A percentile compares a stretch with the other conserved stretches of the same genome.
phyloP scores from a whole-genome alignment of 2,888 invertebrate genomes.

The Junonia oenone region DNA sequence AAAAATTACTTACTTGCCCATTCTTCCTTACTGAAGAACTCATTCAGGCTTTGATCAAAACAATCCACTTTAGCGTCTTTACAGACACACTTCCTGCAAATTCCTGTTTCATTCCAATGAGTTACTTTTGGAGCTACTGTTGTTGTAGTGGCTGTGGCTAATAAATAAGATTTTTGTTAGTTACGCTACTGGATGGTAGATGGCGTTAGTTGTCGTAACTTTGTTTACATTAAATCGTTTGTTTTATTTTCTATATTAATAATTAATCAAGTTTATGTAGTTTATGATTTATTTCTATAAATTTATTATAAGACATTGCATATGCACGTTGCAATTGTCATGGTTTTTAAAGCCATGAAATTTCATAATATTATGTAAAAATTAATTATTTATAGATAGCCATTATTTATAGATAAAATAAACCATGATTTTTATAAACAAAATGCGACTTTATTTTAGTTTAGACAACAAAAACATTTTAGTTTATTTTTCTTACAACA shows the following conservation, averaged over 20 bases:
- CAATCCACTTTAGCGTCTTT: conserved; percentile 75
- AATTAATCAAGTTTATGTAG: neutral
- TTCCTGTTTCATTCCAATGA: conserved; percentile 45
- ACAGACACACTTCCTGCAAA: conserved; percentile 79
- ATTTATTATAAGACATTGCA: no score
- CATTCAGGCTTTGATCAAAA: conserved; percentile 60
- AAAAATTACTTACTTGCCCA: conserved; percentile 81
- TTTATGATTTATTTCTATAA: no score
- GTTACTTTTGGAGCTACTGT: conserved; percentile 29
- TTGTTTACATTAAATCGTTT: neutral
- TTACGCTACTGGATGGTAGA: conserved; percentile 41
- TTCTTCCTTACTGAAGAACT: conserved; percentile 73
- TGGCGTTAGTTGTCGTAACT: conserved; percentile 32
- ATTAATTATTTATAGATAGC: no score
- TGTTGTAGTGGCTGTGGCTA: conserved; percentile 35
- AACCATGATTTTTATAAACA: no score
- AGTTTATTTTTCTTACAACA: neutral
- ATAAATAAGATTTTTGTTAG: conserved; percentile 31
- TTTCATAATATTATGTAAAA: no score
- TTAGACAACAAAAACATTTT: no score
- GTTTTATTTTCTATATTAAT: no score
- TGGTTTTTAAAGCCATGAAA: no score
- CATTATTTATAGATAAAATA: no score
- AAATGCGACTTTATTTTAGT: no score
- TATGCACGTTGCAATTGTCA: no score